A percentile compares a stretch with the other conserved stretches of the same genome.
Conservation (phyloP, 64 coral and sea anemone genomes). For the Stichodactyla helianthus region DNA sequence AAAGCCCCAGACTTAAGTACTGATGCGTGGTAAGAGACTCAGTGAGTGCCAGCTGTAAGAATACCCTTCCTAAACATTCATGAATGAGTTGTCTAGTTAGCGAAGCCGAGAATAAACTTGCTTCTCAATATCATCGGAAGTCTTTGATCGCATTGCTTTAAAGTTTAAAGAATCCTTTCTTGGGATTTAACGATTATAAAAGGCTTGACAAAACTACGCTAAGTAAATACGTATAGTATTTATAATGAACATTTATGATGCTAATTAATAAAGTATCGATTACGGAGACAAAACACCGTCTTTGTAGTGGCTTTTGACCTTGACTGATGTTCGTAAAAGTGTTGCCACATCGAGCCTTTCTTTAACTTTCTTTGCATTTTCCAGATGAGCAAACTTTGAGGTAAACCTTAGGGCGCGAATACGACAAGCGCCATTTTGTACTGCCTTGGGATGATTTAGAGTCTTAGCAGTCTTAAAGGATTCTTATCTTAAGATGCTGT, state of each 20-base stretch:
- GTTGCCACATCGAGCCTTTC: background rate
- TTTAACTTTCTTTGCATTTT: background rate
- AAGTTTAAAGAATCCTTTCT: background rate
- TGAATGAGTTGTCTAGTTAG: background rate
- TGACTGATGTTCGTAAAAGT: background rate
- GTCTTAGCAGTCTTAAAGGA: constrained; percentile 1
- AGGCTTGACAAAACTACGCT: background rate
- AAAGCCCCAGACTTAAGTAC: background rate
- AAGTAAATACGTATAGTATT: background rate
- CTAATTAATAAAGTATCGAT: constrained; percentile 11
- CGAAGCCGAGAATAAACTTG: background rate
- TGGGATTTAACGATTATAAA: background rate
- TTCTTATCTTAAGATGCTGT: background rate
- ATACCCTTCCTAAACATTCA: background rate
- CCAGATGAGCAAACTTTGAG: background rate
- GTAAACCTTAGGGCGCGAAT: background rate
- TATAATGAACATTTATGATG: background rate
- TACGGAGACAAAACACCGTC: background rate
- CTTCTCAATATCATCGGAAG: background rate
- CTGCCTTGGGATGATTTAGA: background rate
- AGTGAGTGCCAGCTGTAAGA: background rate
- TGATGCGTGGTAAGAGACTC: background rate
- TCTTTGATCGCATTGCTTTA: background rate
- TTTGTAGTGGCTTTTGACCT: background rate
- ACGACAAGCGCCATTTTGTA: background rate